A percentile compares a stretch with the other conserved stretches of the same genome.
Evolutionary conservation across 2,888 invertebrate genomes (phyloP).

Genomic region (Yponomeuta evonymella): DNA sequence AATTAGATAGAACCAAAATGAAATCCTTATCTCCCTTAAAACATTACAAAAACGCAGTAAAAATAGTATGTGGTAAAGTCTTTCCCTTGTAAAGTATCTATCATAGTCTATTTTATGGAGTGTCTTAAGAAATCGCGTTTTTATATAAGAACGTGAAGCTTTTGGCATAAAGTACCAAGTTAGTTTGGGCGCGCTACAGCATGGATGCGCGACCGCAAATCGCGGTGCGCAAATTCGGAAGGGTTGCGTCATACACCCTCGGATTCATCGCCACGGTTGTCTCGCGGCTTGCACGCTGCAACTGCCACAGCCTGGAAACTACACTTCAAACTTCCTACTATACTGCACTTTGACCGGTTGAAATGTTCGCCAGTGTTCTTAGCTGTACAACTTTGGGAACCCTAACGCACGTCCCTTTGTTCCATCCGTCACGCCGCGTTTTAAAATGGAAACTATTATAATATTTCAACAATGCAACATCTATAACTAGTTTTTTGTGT

Average conservation of each 20-base stretch:
- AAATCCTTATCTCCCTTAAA: too few species aligned
- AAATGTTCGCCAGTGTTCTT: neutral
- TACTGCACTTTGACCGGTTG: neutral
- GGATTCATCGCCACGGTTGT: conserved; percentile 61
- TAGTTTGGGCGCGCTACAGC: conserved; percentile 23
- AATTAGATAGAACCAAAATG: too few species aligned
- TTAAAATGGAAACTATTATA: conserved; percentile 50
- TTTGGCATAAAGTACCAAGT: conserved; percentile 35
- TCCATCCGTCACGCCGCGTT: conserved; percentile 37
- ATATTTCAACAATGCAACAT: conserved; percentile 60
- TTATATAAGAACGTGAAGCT: too few species aligned
- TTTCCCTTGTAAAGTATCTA: too few species aligned
- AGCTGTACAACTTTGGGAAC: neutral
- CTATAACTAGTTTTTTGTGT: conserved; percentile 67
- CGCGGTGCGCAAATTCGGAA: conserved; percentile 51
- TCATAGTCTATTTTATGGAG: too few species aligned
- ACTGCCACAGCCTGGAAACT: conserved; percentile 19
- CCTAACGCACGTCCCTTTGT: conserved; percentile 38
- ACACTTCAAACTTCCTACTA: neutral
- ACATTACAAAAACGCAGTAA: too few species aligned
- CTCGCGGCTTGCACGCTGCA: conserved; percentile 23
- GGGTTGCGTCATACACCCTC: conserved; percentile 62
- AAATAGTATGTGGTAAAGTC: too few species aligned
- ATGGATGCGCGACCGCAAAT: conserved; percentile 58
- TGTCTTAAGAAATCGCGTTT: too few species aligned